Percentiles rank a stretch among this genome's conserved stretches.
Conservation (phyloP, 2,797 vertebrate genomes). For the Aldrovandia affinis region DNA sequence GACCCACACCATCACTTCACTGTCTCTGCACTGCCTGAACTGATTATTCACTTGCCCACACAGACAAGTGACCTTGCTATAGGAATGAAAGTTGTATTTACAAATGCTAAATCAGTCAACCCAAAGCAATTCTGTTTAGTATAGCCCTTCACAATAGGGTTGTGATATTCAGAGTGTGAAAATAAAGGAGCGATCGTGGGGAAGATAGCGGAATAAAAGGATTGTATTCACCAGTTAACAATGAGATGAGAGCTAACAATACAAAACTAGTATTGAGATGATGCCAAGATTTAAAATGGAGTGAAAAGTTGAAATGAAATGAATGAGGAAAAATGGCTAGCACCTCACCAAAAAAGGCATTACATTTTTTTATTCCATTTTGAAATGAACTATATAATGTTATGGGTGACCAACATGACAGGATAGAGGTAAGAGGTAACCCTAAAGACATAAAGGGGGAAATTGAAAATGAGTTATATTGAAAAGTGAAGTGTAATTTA, state of each 20-base stretch:
- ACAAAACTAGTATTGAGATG: not conserved
- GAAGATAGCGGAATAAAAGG: not conserved
- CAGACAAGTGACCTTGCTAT: conserved; percentile 13
- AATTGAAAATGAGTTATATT: not conserved
- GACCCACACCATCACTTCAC: conserved; percentile 4
- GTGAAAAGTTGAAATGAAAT: too few relatives aligned
- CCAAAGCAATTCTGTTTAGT: conserved; percentile 11
- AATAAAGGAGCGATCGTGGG: not conserved
- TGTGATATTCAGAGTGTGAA: not conserved
- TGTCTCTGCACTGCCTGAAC: not conserved
- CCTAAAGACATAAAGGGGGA: not conserved
- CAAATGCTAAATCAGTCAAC: conserved; percentile 9
- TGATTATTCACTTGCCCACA: conserved; percentile 25
- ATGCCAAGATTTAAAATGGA: too few relatives aligned
- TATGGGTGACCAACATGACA: not conserved
- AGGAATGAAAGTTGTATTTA: conserved; percentile 27
- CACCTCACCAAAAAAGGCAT: too few relatives aligned
- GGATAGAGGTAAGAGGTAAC: not conserved
- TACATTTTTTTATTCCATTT: too few relatives aligned
- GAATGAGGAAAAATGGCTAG: too few relatives aligned
- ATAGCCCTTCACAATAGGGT: not conserved
- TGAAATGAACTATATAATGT: too few relatives aligned
- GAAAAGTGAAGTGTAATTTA: not conserved
- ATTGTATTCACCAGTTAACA: not conserved
- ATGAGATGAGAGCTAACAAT: not conserved